A percentile compares a stretch with the other conserved stretches of the same genome.
These are phyloP conservation scores for Scomber colias DNA, from an alignment of 2,113 vertebrate genomes.

Conservation along the genomic window DNA sequence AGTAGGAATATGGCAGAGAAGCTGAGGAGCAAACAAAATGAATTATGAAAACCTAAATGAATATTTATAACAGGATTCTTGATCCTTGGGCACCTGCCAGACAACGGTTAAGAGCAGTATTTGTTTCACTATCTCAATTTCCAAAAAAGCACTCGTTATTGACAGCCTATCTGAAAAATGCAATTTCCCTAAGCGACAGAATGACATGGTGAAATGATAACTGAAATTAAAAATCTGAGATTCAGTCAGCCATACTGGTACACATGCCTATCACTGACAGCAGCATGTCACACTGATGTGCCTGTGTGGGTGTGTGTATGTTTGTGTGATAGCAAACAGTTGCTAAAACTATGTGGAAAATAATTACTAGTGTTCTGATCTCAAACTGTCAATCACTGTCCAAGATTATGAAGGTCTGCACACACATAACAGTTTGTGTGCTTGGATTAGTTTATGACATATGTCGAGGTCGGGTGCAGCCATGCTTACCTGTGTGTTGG, in stretches of 20 bases:
- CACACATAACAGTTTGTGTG: slow-evolving; percentile 1
- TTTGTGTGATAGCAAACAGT: slow-evolving; percentile 42
- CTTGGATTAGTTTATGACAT: not conserved
- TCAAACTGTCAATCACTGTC: slow-evolving; percentile 61
- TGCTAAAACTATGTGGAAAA: slow-evolving; percentile 30
- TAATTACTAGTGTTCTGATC: slow-evolving; percentile 20
- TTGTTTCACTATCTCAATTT: slow-evolving; percentile 74
- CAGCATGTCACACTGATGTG: slow-evolving; percentile 64
- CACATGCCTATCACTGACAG: slow-evolving; percentile 80
- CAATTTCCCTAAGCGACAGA: slow-evolving; percentile 81
- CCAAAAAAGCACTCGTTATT: slow-evolving; percentile 70
- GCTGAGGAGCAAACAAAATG: slow-evolving; percentile 65
- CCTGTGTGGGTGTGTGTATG: slow-evolving; percentile 42
- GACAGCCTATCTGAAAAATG: slow-evolving; percentile 82
- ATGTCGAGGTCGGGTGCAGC: slow-evolving; percentile 24
- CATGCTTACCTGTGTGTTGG: slow-evolving; percentile 94
- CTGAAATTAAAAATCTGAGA: slow-evolving; percentile 83
- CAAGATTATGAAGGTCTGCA: slow-evolving; percentile 22
- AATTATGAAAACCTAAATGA: slow-evolving; percentile 76
- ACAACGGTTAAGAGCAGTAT: slow-evolving; percentile 73
- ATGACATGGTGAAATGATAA: slow-evolving; percentile 83
- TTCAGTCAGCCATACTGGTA: slow-evolving; percentile 78
- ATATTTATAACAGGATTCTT: slow-evolving; percentile 76
- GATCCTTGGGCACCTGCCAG: slow-evolving; percentile 74
- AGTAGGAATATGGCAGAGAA: slow-evolving; percentile 33